phyloP scores from a whole-genome alignment of 2,797 vertebrate species.

The Tolypeutes matacus region DNA sequence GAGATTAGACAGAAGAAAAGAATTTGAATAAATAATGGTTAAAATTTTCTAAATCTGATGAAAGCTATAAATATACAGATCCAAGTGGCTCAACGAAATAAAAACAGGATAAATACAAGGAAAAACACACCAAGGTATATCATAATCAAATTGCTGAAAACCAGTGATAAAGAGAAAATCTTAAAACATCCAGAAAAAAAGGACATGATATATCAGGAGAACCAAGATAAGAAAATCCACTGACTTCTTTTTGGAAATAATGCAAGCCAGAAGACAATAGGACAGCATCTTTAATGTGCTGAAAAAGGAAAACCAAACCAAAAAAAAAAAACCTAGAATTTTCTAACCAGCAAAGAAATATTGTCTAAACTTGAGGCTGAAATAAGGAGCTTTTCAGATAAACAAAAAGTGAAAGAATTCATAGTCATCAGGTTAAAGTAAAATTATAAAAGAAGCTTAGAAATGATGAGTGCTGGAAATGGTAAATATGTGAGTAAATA shows the following conservation, averaged over 20 bases:
- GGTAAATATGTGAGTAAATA: background rate
- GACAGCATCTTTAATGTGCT: background rate
- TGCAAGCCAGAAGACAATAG: background rate
- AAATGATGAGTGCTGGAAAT: background rate
- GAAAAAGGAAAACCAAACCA: background rate
- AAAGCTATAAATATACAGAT: background rate
- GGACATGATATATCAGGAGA: background rate
- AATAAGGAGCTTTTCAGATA: background rate
- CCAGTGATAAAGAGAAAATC: background rate
- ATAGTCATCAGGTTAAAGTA: background rate
- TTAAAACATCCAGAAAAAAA: background rate
- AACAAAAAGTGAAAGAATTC: background rate
- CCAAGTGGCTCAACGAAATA: background rate
- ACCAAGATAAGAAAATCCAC: background rate
- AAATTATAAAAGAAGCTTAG: background rate
- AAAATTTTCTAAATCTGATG: background rate
- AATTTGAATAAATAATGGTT: background rate
- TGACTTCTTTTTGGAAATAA: slow-evolving; percentile 15
- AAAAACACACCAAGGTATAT: background rate
- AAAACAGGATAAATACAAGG: background rate
- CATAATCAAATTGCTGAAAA: slow-evolving; percentile 2
- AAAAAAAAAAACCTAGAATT: background rate
- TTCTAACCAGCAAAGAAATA: background rate
- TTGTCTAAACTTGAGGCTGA: background rate
- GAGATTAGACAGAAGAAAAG: background rate